Percentiles rank a stretch among this genome's conserved stretches.
Conservation (phyloP, 1,140 invertebrate genomes). For the Acarapis woodi region DNA sequence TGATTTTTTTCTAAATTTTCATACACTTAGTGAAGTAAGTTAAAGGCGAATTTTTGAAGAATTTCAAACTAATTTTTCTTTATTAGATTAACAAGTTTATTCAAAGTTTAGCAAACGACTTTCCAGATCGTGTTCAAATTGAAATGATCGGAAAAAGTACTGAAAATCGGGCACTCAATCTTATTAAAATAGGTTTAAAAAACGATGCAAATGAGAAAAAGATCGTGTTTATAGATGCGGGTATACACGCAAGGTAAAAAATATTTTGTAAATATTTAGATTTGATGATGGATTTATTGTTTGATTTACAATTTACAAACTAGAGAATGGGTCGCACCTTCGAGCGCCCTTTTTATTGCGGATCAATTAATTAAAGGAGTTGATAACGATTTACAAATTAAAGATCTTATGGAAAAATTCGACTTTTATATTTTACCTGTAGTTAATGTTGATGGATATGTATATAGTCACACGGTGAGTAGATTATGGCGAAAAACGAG, state of each 20-base stretch:
- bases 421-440: constrained; percentile 32
- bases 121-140: too few species aligned
- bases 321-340: constrained; percentile 15
- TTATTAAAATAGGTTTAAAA: constrained; percentile 6
- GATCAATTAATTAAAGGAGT: constrained; percentile 18
- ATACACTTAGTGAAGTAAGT: too few species aligned
- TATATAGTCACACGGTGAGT: constrained; percentile 20
- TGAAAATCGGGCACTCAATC: constrained; percentile 15
- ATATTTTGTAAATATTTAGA: constrained; percentile 24
- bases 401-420: constrained; percentile 17
- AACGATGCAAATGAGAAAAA: constrained; percentile 16
- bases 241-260: constrained; percentile 47
- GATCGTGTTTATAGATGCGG: constrained; percentile 28
- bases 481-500: constrained; percentile 15
- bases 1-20: too few species aligned
- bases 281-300: too few species aligned
- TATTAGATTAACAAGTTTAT: too few species aligned
- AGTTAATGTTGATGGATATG: constrained; percentile 38
- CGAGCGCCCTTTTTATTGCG: constrained; percentile 6
- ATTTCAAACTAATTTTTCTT: too few species aligned
- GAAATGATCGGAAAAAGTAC: constrained; percentile 18
- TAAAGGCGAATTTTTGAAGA: too few species aligned
- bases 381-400: not conserved
- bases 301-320: too few species aligned
- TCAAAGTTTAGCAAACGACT: too few species aligned